These are phyloP conservation scores for Molorchus minor DNA, from an alignment of 2,888 invertebrate species.

Conservation along the genomic window DNA sequence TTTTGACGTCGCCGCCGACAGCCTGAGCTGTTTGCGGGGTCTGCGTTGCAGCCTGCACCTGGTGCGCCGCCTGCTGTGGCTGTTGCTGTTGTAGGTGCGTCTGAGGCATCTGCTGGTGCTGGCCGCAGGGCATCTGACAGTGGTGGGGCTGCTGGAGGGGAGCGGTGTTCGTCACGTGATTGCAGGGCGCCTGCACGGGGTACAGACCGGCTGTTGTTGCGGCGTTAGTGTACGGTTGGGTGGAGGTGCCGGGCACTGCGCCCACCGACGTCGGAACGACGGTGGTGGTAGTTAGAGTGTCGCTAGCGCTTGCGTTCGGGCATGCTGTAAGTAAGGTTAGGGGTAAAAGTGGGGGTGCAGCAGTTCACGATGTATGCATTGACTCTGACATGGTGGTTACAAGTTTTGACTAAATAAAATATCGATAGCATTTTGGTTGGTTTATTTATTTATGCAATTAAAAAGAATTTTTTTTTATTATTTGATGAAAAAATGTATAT, in stretches of 20 bases:
- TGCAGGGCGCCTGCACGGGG: conserved; percentile 48
- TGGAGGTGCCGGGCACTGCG: conserved; percentile 46
- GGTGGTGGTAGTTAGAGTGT: conserved; percentile 53
- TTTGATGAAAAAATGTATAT: no score
- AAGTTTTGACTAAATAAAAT: no score
- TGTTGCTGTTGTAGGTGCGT: conserved; percentile 43
- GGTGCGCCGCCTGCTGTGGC: conserved; percentile 51
- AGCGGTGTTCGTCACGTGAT: conserved; percentile 45
- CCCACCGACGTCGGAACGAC: conserved; percentile 54
- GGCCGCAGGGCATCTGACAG: conserved; percentile 55
- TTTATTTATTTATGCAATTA: no score
- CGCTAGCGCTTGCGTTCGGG: conserved; percentile 52
- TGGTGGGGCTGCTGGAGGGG: conserved; percentile 44
- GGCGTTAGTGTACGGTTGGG: conserved; percentile 48
- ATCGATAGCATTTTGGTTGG: no score
- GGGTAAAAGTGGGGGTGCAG: no score
- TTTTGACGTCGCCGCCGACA: conserved; percentile 52
- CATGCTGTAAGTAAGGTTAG: conserved; percentile 48
- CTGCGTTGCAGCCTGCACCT: conserved; percentile 73
- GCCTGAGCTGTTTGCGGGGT: conserved; percentile 62
- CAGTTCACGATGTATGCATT: no score
- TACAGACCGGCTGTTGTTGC: conserved; percentile 47
- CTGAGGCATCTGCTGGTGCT: conserved; percentile 51
- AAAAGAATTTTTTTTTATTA: no score
- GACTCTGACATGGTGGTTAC: no score